Conservation (phyloP, 2,113 vertebrate genomes). For the Gobiocypris rarus region DNA sequence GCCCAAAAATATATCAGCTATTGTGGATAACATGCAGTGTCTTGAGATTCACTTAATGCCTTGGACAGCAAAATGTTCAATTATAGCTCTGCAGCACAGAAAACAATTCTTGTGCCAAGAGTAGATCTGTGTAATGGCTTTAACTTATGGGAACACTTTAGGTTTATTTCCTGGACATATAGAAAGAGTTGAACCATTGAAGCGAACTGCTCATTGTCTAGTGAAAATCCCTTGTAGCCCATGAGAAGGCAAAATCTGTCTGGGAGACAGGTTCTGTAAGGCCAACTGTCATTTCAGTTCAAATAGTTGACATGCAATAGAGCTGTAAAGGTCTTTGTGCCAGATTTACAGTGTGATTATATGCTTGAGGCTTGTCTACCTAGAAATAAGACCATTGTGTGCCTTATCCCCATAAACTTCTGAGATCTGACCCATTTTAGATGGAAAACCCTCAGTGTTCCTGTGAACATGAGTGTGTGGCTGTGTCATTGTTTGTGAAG, state of each 20-base stretch:
- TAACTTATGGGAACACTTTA: conserved; percentile 1
- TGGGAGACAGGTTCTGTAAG: conserved; percentile 8
- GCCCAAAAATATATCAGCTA: neutral
- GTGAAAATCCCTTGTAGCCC: neutral
- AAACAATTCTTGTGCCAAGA: conserved; percentile 4
- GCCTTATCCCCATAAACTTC: conserved; percentile 33
- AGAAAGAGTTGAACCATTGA: neutral
- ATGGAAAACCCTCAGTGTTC: neutral
- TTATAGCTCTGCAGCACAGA: neutral
- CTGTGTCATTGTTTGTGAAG: conserved; percentile 20
- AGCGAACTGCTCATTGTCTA: neutral
- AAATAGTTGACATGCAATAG: conserved; percentile 34
- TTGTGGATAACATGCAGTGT: neutral
- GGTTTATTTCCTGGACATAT: neutral
- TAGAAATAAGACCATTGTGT: conserved; percentile 27
- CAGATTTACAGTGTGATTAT: conserved; percentile 23
- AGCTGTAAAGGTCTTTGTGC: conserved; percentile 41
- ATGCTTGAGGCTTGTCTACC: conserved; percentile 21
- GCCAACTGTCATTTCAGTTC: conserved; percentile 22
- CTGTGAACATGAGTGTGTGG: conserved; percentile 12
- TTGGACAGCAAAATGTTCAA: neutral
- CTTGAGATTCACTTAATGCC: neutral
- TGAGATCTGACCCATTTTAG: conserved; percentile 42
- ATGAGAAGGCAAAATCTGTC: conserved; percentile 26
- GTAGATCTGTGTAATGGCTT: neutral